Evolutionary conservation across 2,797 vertebrate genomes (phyloP), one percentile per base, ranked within the genome.

Genomic region (Zenarchopterus dispar): DNA sequence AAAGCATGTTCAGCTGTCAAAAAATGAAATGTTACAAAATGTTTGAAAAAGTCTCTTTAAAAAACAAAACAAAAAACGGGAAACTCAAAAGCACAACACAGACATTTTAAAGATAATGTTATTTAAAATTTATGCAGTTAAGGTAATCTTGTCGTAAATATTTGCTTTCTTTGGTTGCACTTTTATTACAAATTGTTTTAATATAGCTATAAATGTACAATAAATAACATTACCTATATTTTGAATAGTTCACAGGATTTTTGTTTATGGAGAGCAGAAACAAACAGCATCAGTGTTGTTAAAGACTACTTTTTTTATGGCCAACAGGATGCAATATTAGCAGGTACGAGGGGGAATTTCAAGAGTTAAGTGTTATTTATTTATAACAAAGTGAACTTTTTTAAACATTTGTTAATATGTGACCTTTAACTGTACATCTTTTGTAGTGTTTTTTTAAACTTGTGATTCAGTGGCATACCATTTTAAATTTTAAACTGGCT

Each of bases 291-390:
- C 54, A 21, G 7, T 16, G 16, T 5, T 0, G 43, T 55, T 4
- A 39, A 41, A 28, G 19, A 23, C 36, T 23, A 8, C n/a, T 23
- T 6, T 46, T 46, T 41, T 45, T 62, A 44, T 68, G 22, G 21
- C 46, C 22, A 31, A 2, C 6, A 19, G 2, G 47, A 13, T 39
- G 5, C 18, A 50, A 9, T 56, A n/a, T 44, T 41, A 64, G 46
- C 47, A 16, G 42, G 28, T 19, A 47, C 17, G 13, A 11, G 5
- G n/a, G 26, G 1, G 46, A n/a, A n/a, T 31, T 5, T 33, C 10
- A 24, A 42, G 8, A 61, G n/a, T 53, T 51, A 33, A 15, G 3
- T 65, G 42, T 36, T 41, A 81, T 82, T 82, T 79, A 79, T 81
- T 77, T 67, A 18, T 52, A 55, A 43, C 28, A 48, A 54, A 24